Evolutionary conservation across 64 coral and sea anemone genomes (phyloP).

Genomic region (Trachythela sp.): DNA sequence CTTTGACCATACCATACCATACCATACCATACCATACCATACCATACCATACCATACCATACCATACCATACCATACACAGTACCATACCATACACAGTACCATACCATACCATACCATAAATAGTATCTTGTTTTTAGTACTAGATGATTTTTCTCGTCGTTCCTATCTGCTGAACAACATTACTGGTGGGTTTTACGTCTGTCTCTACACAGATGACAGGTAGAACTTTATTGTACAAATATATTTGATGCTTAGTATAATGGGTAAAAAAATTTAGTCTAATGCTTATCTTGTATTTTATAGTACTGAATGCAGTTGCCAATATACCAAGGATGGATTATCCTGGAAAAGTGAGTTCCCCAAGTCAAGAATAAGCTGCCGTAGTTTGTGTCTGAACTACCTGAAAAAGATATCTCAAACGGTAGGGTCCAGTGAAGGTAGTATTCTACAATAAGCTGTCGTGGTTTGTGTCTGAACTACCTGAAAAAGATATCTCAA

Average conservation of each 20-base stretch:
- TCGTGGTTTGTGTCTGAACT: too few relatives aligned
- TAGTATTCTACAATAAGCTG: too few relatives aligned
- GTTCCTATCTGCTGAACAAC: neutral
- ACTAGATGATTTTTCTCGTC: neutral
- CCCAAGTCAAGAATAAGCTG: too few relatives aligned
- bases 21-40: too few relatives aligned
- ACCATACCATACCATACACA: neutral
- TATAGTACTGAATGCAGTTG: neutral
- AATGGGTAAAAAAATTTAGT: too few relatives aligned
- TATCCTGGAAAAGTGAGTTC: neutral
- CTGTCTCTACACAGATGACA: neutral
- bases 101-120: neutral
- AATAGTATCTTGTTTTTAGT: neutral
- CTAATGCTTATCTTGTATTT: too few relatives aligned
- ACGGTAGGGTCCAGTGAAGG: too few relatives aligned
- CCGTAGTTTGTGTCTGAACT: too few relatives aligned
- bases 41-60: too few relatives aligned
- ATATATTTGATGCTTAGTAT: neutral
- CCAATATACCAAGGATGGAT: neutral
- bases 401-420: too few relatives aligned
- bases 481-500: too few relatives aligned
- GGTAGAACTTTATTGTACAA: neutral
- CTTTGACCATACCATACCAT: neutral
- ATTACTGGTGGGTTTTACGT: neutral
- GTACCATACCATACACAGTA: neutral